Percentiles rank a stretch among this genome's conserved stretches.
Conservation (phyloP, 2,113 vertebrate genomes). For the Euleptes europaea region DNA sequence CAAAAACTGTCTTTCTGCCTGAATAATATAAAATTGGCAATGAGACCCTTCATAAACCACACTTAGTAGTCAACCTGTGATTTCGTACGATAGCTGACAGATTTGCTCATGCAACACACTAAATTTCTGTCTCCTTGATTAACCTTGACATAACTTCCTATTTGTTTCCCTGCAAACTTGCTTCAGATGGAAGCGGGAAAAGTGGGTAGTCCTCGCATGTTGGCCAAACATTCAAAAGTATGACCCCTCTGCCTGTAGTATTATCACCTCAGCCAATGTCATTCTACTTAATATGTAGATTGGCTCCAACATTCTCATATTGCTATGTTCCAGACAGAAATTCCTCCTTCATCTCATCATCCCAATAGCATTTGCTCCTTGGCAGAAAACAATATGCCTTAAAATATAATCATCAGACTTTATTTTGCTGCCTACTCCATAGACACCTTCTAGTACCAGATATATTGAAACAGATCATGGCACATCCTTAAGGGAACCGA, state of each 20-base stretch:
- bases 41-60: not conserved
- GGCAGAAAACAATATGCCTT: not conserved
- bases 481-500: not conserved
- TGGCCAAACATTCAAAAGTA: no score
- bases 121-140: not conserved
- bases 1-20: not conserved
- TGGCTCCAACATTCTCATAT: not conserved
- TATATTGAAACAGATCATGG: not conserved
- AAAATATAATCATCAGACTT: not conserved
- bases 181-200: not conserved
- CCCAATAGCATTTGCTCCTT: not conserved
- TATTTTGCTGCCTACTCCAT: constrained; percentile 1
- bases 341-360: not conserved
- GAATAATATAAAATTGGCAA: not conserved
- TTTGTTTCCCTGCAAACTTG: no score
- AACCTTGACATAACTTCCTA: not conserved
- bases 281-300: not conserved
- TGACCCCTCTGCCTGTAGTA: not conserved
- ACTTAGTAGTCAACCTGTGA: not conserved
- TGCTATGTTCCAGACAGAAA: not conserved
- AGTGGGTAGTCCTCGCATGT: not conserved
- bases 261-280: not conserved
- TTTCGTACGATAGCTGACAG: not conserved
- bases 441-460: not conserved
- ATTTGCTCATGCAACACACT: not conserved